Evolutionary conservation across 2,888 invertebrate species (phyloP).

Genomic region (Phortica magna): DNA sequence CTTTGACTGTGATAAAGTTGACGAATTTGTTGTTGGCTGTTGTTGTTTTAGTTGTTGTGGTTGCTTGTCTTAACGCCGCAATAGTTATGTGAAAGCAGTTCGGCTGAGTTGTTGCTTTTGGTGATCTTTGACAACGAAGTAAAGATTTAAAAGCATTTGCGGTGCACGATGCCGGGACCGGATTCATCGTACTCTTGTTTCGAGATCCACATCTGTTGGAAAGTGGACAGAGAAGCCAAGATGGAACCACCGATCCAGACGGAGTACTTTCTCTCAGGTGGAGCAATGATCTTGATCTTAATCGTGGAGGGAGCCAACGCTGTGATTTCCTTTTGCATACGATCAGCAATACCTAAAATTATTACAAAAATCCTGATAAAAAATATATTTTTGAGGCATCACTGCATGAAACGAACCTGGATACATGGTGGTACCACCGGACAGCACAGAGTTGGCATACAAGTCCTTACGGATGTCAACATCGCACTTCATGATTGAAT

Average conservation of each 20-base stretch:
- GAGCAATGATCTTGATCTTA: conserved; percentile 96
- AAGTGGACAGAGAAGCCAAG: conserved; percentile 92
- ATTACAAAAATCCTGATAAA: neutral
- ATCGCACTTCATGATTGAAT: conserved; percentile 97
- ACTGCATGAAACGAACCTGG: conserved; percentile 79
- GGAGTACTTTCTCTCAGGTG: conserved; percentile 96
- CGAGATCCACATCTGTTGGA: conserved; percentile 98
- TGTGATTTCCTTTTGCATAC: conserved; percentile 95
- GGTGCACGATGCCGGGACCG: conserved; percentile 96
- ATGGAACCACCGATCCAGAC: conserved; percentile 97
- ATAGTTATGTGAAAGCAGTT: conserved; percentile 16
- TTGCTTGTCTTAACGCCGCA: neutral
- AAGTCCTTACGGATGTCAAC: conserved; percentile 94
- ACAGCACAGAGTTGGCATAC: conserved; percentile 93
- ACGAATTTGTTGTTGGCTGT: conserved; percentile 34
- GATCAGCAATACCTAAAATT: conserved; percentile 88
- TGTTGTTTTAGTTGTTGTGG: conserved; percentile 40
- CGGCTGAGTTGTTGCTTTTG: conserved; percentile 60
- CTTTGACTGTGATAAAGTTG: neutral
- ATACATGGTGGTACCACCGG: conserved; percentile 92
- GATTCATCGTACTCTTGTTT: conserved; percentile 97
- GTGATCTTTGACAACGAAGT: conserved; percentile 60
- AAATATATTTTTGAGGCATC: neutral
- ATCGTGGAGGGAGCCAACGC: conserved; percentile 93
- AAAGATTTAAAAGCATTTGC: conserved; percentile 94